These are phyloP conservation scores for Paraescarpia echinospica DNA, from an alignment of 1,140 invertebrate genomes.

Conservation along the genomic window DNA sequence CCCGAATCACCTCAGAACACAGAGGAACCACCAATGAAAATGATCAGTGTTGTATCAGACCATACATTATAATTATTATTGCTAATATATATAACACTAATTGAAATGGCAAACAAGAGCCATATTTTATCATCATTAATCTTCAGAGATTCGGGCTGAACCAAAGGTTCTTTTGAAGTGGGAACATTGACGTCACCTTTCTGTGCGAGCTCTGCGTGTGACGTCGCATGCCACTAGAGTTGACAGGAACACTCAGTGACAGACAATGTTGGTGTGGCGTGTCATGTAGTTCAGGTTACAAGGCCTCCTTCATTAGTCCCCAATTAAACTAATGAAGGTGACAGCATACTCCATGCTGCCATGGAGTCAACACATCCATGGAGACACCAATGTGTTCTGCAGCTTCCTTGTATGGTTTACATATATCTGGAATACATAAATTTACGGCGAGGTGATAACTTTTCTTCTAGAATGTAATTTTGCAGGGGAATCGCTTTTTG, in stretches of 20 bases:
- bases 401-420: not conserved
- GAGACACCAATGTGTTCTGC: not conserved
- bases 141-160: not conserved
- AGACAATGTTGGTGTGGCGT: not conserved
- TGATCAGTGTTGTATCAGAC: no score
- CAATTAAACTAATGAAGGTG: not conserved
- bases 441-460: not conserved
- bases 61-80: no score
- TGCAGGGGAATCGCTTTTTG: no score
- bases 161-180: not conserved
- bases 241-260: not conserved
- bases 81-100: no score
- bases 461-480: not conserved
- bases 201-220: not conserved
- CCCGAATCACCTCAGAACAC: no score
- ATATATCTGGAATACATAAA: not conserved
- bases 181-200: not conserved
- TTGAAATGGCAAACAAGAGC: not conserved
- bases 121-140: not conserved
- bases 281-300: not conserved
- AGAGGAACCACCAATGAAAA: no score
- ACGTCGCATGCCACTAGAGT: not conserved
- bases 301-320: not conserved
- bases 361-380: not conserved
- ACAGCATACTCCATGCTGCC: not conserved